These are phyloP conservation scores for Halcyon malimbica DNA, from an alignment of 2,113 vertebrate genomes.

Conservation along the genomic window DNA sequence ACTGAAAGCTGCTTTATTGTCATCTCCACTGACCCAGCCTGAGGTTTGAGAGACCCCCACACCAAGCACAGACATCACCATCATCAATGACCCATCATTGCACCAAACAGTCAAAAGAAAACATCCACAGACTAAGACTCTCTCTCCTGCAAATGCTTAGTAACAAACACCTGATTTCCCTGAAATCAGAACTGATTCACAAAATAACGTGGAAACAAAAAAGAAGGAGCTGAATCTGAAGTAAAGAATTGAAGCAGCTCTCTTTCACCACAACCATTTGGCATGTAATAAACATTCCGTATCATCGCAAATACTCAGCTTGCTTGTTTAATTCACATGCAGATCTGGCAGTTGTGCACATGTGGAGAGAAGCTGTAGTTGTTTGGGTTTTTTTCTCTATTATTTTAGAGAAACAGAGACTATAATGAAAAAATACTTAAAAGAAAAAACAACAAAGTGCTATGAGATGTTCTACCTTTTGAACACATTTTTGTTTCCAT, in stretches of 20 bases:
- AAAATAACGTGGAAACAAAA: not conserved
- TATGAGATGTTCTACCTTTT: not conserved
- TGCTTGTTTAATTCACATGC: not conserved
- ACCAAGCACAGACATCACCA: not conserved
- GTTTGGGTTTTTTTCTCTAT: not conserved
- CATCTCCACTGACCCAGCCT: not conserved
- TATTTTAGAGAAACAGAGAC: not conserved
- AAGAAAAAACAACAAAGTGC: not conserved
- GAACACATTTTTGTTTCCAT: not conserved
- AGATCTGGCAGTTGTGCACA: not conserved
- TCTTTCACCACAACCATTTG: not conserved
- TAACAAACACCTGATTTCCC: not conserved
- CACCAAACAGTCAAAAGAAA: not conserved
- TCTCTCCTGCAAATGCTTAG: not conserved
- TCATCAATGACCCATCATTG: not conserved
- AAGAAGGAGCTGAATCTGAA: not conserved
- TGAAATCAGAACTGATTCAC: not conserved
- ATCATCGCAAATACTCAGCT: not conserved
- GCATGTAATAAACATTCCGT: not conserved
- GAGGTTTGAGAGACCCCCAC: not conserved
- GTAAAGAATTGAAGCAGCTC: not conserved
- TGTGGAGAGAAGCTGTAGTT: not conserved
- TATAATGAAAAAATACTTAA: not conserved
- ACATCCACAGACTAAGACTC: accelerated
- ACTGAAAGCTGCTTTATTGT: not conserved